Base-by-base conservation (phyloP, 2,797 vertebrate species). In the Dicrostonyx torquatus region DNA sequence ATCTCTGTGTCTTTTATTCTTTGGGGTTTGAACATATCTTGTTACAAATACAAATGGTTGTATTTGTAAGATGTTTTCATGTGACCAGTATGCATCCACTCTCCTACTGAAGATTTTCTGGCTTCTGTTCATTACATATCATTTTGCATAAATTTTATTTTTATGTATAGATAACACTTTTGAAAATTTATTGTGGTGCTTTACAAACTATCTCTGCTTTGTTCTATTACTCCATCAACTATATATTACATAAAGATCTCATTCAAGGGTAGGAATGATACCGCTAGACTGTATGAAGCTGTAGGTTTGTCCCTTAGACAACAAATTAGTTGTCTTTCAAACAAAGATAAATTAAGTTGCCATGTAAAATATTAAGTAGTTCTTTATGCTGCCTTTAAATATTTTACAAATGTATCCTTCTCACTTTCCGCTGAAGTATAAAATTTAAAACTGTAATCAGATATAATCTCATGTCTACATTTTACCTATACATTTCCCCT, bases 21-120 rank as follows among this genome's bases (percentile, higher is more conserved):
- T 92, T 92, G 18, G 90, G 80, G 83, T 79, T 89, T 90, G n/a
- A 95, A 79, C 22, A 11, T 87, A 1, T 58, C 94, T 90, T 95
- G 22, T 85, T n/a, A n/a, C n/a, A n/a, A n/a, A n/a, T 89, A 2
- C 6, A 80, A 31, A 1, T 34, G 18, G 7, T 60, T 90, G 70
- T 87, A 77, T 94, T 58, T 20, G 15, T 37, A 48, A 60, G 29
- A n/a, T 53, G 9, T 20, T 43, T 72, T 20, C 24, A 4, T 18
- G 29, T 95, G 83, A 45, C n/a, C 6, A 48, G 14, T 3, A 18
- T 43, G n/a, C 0, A 82, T 0, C 1, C 34, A 8, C 8, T 86
- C 1, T 86, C 37, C 29, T 95, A 14, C 4, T 34, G 1, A 53
- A 95, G 4, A 58, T 53, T 90, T 2, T 43, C 17, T 86, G 17